Evolutionary conservation across 2,888 invertebrate genomes (phyloP), one percentile per base, ranked within the genome.

Genomic region (Drosophila infuscata): DNA sequence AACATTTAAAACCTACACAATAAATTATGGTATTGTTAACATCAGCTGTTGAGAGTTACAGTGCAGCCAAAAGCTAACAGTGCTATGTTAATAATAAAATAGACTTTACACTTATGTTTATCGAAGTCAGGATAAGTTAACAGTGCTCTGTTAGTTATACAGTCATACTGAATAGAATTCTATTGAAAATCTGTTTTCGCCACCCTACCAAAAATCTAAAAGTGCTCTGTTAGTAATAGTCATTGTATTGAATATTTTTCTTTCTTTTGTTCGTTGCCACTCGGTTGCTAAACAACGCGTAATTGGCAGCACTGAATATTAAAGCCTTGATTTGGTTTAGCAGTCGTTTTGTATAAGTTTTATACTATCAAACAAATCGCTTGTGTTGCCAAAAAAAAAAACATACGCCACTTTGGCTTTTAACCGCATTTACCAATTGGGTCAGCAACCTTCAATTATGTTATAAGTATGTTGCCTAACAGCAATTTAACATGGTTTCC

Each of bases 401-500:
- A 49, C 25, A 49, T 1, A 43, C 29, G 49, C 32, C 41, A 38
- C n/a, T 38, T 56, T n/a, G n/a, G 48, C 48, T 17, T 36, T 60
- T 53, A 20, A 17, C 36, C 53, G 33, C 6, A 33, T 46, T 25
- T 12, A 29, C 15, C 29, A 70, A 46, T 70, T 70, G n/a, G 71
- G 60, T 70, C 52, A 52, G 52, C 60, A 53, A 70, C 69, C 59
- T 69, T 69, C 53, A 49, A 54, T 35, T 49, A 36, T 56, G 54
- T 38, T 38, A 38, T 29, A 56, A 56, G 54, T 56, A 3, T 67
- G 43, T 32, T 67, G 67, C 35, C 29, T 52, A 60, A 48, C 32
- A 48, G 51, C 54, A 61, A 54, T 77, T 54, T 38, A 46, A 20
- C 36, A 35, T 49, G 30, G 30, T 57, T 48, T 65, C 49, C 60